Conservation (phyloP, 2,113 vertebrate genomes). For the Engystomops pustulosus region DNA sequence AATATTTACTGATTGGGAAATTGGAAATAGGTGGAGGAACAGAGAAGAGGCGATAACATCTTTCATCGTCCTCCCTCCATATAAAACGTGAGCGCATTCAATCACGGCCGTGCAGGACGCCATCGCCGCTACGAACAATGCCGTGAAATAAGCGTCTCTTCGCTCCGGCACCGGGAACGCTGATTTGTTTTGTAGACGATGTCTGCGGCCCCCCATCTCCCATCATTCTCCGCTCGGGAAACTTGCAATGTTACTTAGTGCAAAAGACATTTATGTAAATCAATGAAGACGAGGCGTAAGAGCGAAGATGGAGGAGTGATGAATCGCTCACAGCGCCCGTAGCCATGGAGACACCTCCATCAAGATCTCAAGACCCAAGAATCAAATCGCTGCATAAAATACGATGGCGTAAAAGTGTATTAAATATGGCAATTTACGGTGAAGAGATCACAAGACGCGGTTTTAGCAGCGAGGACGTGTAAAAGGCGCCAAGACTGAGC, state of each 20-base stretch:
- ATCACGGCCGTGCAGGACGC: conserved; percentile 1
- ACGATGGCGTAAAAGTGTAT: neutral
- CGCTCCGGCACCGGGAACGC: neutral
- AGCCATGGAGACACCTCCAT: conserved; percentile 47
- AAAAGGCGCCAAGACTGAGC: neutral
- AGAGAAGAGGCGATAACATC: neutral
- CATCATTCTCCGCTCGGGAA: neutral
- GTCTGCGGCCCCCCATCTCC: conserved; percentile 6
- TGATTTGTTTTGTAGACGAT: conserved; percentile 22
- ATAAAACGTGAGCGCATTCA: conserved; percentile 16
- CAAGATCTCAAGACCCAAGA: conserved; percentile 28
- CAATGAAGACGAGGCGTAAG: conserved; percentile 30
- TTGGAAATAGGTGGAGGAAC: neutral
- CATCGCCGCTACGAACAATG: conserved; percentile 6
- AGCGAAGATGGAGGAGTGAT: neutral
- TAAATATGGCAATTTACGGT: neutral
- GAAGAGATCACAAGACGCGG: neutral
- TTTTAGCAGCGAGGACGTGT: neutral
- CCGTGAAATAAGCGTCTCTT: neutral
- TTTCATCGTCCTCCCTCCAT: neutral
- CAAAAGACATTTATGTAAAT: conserved; percentile 51
- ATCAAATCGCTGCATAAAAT: neutral
- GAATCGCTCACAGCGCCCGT: conserved; percentile 26
- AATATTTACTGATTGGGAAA: neutral
- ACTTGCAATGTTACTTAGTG: conserved; percentile 41